Base-by-base conservation (phyloP, 2,888 invertebrate genomes). In the Acrocera orbiculus region DNA sequence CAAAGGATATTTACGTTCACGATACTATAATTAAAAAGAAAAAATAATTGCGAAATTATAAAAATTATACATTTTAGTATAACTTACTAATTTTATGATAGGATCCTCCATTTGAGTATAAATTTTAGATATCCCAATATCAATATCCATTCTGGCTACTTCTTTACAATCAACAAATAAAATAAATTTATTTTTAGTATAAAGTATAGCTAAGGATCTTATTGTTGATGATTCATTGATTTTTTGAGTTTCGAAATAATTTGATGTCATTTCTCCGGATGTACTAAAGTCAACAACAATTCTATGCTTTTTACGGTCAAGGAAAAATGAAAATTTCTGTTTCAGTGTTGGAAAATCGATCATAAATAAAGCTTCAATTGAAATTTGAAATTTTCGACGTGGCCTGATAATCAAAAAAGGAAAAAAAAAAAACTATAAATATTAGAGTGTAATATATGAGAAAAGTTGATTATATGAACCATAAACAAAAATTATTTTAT, bases 91-190 rank as follows among this genome's bases (percentile, higher is more conserved):
- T 42, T 61, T 61, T 9, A 61, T 52, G 14, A 58, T 49, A 16
- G 60, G 58, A 44, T 61, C 60, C 40, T 61, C 60, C 58, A 60
- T 59, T 46, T 61, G 57, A n/a, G 53, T 50, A 32, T 58, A 61
- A 9, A 61, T 38, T 39, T 59, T 58, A 11, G 58, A 44, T 16
- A 61, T 44, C 38, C 52, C 58, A 43, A 55, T 46, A 33, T 60
- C 60, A 26, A 60, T 48, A 30, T 58, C 59, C 30, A 58, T 53
- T 23, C 49, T 49, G 0, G 56, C 49, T 28, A 53, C 54, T 38
- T 59, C 52, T 40, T 58, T 58, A 35, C 60, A 61, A 44, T 61
- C 60, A 27, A 60, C 53, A 34, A 51, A 44, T 4, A 61, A 43
- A 0, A 54, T 52, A 16, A 61, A 52, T 14, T 50, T 49, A 42